Evolutionary conservation across 2,113 vertebrate species (phyloP).

Genomic region (Miniopterus natalensis): DNA sequence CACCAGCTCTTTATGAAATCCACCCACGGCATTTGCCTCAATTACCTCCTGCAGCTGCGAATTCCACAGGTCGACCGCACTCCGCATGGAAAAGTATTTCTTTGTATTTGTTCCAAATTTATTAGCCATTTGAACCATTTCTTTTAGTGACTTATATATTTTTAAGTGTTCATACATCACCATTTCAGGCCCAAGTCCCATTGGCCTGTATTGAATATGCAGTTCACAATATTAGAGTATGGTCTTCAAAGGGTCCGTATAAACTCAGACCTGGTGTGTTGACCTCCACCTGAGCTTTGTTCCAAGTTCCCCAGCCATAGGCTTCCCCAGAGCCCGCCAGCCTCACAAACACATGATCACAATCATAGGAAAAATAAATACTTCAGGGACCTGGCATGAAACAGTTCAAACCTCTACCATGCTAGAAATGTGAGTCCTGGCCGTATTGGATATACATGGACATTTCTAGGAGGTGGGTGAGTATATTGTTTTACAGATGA

Average conservation of each 20-base stretch:
- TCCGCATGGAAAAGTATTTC: conserved; percentile 82
- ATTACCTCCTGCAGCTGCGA: conserved; percentile 84
- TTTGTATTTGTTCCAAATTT: conserved; percentile 84
- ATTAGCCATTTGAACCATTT: conserved; percentile 81
- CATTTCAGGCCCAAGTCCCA: conserved; percentile 59
- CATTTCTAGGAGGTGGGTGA: neutral
- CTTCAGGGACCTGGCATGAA: neutral
- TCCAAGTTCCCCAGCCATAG: conserved; percentile 28
- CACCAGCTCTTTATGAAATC: conserved; percentile 83
- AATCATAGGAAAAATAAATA: neutral
- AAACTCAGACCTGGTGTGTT: neutral
- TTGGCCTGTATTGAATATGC: conserved; percentile 52
- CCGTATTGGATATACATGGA: too few relatives aligned
- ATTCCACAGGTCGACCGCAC: conserved; percentile 84
- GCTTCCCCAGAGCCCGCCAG: neutral
- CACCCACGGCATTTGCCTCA: conserved; percentile 82
- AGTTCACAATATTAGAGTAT: conserved; percentile 37
- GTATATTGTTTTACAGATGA: neutral
- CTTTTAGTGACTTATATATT: conserved; percentile 80
- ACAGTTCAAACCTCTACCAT: neutral
- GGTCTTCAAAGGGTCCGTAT: conserved; percentile 49
- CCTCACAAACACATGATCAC: neutral
- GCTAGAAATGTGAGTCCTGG: neutral
- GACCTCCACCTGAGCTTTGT: conserved; percentile 36
- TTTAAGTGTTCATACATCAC: conserved; percentile 80